phyloP scores from a whole-genome alignment of 2,113 vertebrate genomes.

The Salvelinus fontinalis region DNA sequence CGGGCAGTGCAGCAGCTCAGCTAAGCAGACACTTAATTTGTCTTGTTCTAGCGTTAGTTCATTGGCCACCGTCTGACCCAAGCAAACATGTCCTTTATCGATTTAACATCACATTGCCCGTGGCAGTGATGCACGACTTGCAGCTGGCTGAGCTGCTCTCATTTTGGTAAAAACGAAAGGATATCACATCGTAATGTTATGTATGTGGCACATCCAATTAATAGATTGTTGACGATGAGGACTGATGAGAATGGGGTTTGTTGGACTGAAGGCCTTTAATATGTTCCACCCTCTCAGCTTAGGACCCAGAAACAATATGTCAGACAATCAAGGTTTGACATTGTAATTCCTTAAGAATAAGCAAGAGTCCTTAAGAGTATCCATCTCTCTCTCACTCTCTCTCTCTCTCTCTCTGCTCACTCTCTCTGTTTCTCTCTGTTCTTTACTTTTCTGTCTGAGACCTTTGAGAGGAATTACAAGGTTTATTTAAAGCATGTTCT shows the following conservation, averaged over 20 bases:
- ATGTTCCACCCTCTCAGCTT: neutral
- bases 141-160: constrained; percentile 21
- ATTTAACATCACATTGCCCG: constrained; percentile 50
- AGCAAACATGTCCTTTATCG: constrained; percentile 57
- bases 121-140: constrained; percentile 53
- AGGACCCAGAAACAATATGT: neutral
- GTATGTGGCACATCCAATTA: constrained; percentile 42
- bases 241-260: constrained; percentile 26
- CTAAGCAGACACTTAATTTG: constrained; percentile 70
- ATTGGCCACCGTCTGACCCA: constrained; percentile 44
- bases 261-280: neutral
- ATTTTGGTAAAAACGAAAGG: constrained; percentile 44
- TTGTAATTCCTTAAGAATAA: neutral
- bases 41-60: constrained; percentile 72
- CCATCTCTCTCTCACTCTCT: no score
- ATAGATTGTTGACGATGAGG: constrained; percentile 37
- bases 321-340: neutral
- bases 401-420: no score
- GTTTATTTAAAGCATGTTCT: no score
- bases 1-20: constrained; percentile 12
- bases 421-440: no score
- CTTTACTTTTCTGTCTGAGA: no score
- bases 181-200: constrained; percentile 42
- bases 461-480: no score
- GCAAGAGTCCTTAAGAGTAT: no score